Conservation (phyloP, 1,140 invertebrate species). For the Drosophila murphyi region DNA sequence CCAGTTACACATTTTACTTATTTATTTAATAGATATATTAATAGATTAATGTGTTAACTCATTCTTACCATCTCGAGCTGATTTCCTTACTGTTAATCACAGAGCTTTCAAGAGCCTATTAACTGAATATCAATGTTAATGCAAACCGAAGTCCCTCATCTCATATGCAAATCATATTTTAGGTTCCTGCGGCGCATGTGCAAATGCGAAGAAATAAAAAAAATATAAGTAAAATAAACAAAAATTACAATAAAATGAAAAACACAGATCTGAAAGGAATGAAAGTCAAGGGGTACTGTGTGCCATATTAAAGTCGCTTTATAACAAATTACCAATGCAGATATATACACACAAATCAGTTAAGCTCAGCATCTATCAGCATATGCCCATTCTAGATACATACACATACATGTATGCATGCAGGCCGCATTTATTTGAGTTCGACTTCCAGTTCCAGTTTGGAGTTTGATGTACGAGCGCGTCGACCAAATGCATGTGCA, state of each 20-base stretch:
- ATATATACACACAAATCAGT: conserved; percentile 79
- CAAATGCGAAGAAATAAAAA: conserved; percentile 19
- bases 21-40: too few species aligned
- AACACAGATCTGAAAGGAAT: conserved; percentile 5
- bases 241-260: not conserved
- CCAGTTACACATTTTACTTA: not conserved
- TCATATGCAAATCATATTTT: conserved; percentile 63
- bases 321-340: conserved; percentile 80
- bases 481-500: conserved; percentile 73
- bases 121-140: conserved; percentile 60
- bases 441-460: conserved; percentile 25
- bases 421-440: conserved; percentile 65
- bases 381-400: conserved; percentile 42
- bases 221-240: not conserved
- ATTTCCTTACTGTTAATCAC: too few species aligned
- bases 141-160: conserved; percentile 42
- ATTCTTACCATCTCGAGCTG: too few species aligned
- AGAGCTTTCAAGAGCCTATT: too few species aligned
- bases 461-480: conserved; percentile 70
- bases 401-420: conserved; percentile 43
- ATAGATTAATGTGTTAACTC: too few species aligned
- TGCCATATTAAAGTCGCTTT: conserved; percentile 77
- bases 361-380: conserved; percentile 76
- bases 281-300: conserved; percentile 44
- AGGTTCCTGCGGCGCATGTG: conserved; percentile 42